Conservation (phyloP, 1,140 invertebrate genomes). For the Ips nitidus region DNA sequence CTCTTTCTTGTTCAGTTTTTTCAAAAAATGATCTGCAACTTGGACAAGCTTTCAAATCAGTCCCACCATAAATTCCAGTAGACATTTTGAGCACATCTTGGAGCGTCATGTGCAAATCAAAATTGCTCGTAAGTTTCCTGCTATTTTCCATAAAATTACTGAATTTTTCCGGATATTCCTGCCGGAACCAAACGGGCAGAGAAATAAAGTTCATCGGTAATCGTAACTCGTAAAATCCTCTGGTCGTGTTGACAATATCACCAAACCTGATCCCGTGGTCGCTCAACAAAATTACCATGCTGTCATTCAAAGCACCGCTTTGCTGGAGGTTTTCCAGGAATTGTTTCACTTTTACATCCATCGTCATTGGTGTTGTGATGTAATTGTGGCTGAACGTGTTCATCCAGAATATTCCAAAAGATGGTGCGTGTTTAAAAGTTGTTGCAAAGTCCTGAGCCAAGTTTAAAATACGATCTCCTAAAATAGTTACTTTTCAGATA, state of each 20-base stretch:
- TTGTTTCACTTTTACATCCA: slow-evolving; percentile 57
- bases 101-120: slow-evolving; percentile 71
- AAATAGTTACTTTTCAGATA: slow-evolving; percentile 24
- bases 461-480: slow-evolving; percentile 61
- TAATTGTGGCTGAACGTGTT: slow-evolving; percentile 68
- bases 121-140: slow-evolving; percentile 68
- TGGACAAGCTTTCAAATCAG: slow-evolving; percentile 58
- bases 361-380: slow-evolving; percentile 59
- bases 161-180: slow-evolving; percentile 58
- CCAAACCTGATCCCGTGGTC: slow-evolving; percentile 87
- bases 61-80: slow-evolving; percentile 51
- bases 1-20: slow-evolving; percentile 63
- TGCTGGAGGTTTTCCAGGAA: slow-evolving; percentile 55
- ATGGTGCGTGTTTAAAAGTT: slow-evolving; percentile 59
- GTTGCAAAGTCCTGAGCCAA: slow-evolving; percentile 63
- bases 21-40: slow-evolving; percentile 69
- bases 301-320: slow-evolving; percentile 58
- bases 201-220: slow-evolving; percentile 76
- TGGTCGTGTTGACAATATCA: slow-evolving; percentile 65
- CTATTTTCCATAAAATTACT: slow-evolving; percentile 66
- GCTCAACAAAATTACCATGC: slow-evolving; percentile 71
- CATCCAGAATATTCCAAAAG: slow-evolving; percentile 73
- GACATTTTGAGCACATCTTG: slow-evolving; percentile 53
- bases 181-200: slow-evolving; percentile 67
- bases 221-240: slow-evolving; percentile 83